A percentile compares a stretch with the other conserved stretches of the same genome.
phyloP scores from a whole-genome alignment of 2,113 vertebrate genomes.

The Synodontis membranacea region DNA sequence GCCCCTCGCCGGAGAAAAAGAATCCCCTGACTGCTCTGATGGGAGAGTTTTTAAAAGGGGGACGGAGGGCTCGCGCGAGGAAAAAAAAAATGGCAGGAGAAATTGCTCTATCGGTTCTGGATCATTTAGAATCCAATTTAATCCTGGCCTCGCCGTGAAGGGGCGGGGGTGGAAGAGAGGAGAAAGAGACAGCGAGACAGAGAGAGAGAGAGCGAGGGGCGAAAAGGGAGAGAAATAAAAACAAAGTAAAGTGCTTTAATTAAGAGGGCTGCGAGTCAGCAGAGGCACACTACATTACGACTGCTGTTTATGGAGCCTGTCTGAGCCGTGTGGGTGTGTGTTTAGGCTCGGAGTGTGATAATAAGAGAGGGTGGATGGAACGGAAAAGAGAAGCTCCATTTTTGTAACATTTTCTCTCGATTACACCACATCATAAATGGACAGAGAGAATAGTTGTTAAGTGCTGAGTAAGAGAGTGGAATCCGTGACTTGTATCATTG shows the following conservation, averaged over 20 bases:
- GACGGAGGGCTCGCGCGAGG: conserved; percentile 45
- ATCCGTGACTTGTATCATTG: conserved; percentile 2
- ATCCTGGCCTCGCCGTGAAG: conserved; percentile 60
- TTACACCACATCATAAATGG: conserved; percentile 23
- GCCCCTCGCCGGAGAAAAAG: conserved; percentile 63
- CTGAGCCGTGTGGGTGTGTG: conserved; percentile 16
- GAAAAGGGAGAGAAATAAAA: conserved; percentile 67
- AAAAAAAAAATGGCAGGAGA: conserved; percentile 67
- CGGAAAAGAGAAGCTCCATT: background rate
- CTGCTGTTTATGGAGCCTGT: conserved; percentile 60
- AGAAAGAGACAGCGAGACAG: conserved; percentile 53
- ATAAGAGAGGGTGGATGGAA: background rate
- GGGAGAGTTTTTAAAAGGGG: conserved; percentile 59
- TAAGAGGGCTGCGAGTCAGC: conserved; percentile 63
- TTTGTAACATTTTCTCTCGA: background rate
- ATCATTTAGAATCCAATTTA: conserved; percentile 81
- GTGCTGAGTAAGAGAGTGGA: background rate
- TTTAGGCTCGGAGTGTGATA: background rate
- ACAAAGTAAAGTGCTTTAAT: conserved; percentile 76
- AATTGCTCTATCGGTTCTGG: conserved; percentile 75
- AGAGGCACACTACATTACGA: conserved; percentile 48
- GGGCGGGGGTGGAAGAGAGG: conserved; percentile 26
- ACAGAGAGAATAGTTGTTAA: background rate
- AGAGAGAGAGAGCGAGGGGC: conserved; percentile 36
- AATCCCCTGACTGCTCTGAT: conserved; percentile 61